phyloP scores from a whole-genome alignment of 1,140 invertebrate species.

The Hirudo medicinalis region DNA sequence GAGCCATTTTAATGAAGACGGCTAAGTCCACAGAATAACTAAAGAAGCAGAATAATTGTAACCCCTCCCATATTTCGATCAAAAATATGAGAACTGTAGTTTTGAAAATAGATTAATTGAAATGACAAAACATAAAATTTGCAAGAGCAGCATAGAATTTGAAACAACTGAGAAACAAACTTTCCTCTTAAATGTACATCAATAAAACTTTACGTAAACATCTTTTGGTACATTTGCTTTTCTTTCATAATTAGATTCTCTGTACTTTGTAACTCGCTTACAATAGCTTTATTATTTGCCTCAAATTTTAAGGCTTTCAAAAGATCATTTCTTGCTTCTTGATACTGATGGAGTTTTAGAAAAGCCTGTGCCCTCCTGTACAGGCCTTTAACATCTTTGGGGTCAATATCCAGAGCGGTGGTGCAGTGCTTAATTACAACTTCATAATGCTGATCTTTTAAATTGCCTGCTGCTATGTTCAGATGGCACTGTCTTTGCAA shows the following conservation, averaged over 20 bases:
- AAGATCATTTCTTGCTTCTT: slow-evolving; percentile 28
- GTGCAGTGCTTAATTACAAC: slow-evolving; percentile 51
- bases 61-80: too few species aligned
- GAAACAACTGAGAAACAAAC: too few species aligned
- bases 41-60: too few species aligned
- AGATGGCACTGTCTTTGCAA: slow-evolving; percentile 29
- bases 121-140: too few species aligned
- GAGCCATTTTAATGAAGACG: too few species aligned
- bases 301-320: slow-evolving; percentile 26
- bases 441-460: slow-evolving; percentile 49
- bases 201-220: slow-evolving; percentile 24
- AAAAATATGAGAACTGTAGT: too few species aligned
- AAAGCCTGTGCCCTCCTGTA: slow-evolving; percentile 32
- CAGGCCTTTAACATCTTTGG: slow-evolving; percentile 49
- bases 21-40: too few species aligned
- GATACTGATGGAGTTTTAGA: slow-evolving; percentile 26
- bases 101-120: too few species aligned
- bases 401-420: slow-evolving; percentile 47
- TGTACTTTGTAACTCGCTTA: slow-evolving; percentile 18
- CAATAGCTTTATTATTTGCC: slow-evolving; percentile 28
- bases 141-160: too few species aligned
- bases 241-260: slow-evolving; percentile 20
- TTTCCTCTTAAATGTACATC: slow-evolving; percentile 43
- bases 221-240: slow-evolving; percentile 23
- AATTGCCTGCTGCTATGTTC: slow-evolving; percentile 39